A percentile compares a stretch with the other conserved stretches of the same genome.
Evolutionary conservation across 37 sponge, comb jelly and placozoan species (phyloP).

Genomic region (Bolinopsis microptera): DNA sequence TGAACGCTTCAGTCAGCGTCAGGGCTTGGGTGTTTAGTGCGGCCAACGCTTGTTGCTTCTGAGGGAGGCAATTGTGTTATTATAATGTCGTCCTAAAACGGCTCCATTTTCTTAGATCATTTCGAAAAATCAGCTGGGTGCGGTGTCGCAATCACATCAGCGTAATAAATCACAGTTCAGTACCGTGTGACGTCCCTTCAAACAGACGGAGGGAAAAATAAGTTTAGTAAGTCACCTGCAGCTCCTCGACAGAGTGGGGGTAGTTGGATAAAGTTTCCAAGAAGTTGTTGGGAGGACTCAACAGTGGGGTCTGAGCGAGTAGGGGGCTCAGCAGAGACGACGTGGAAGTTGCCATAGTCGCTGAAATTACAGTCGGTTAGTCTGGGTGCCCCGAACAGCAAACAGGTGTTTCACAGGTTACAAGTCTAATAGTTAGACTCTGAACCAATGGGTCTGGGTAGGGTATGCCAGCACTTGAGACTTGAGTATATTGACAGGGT

Average conservation of each 20-base stretch:
- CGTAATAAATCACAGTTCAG: no score
- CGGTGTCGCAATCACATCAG: no score
- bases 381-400: no score
- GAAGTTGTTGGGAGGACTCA: conserved; percentile 19
- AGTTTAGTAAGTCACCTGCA: conserved; percentile 7
- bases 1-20: conserved; percentile 39
- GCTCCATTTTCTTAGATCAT: no score
- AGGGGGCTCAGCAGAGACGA: conserved; percentile 23
- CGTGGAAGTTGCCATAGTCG: conserved; percentile 43
- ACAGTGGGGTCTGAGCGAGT: conserved; percentile 21
- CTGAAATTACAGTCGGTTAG: not conserved
- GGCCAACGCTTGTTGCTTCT: conserved; percentile 56
- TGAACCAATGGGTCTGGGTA: not conserved
- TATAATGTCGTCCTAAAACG: no score
- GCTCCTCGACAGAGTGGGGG: conserved; percentile 54
- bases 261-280: conserved; percentile 40
- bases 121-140: no score
- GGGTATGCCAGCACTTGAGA: not conserved
- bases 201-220: no score
- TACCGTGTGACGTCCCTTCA: no score
- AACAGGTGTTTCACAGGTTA: no score
- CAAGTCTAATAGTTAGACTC: no score
- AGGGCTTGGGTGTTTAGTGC: conserved; percentile 47
- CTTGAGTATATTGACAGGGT: not conserved
- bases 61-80: not conserved